These are phyloP conservation scores for Elymnias hypermnestra DNA, from an alignment of 1,140 invertebrate species.

Conservation along the genomic window DNA sequence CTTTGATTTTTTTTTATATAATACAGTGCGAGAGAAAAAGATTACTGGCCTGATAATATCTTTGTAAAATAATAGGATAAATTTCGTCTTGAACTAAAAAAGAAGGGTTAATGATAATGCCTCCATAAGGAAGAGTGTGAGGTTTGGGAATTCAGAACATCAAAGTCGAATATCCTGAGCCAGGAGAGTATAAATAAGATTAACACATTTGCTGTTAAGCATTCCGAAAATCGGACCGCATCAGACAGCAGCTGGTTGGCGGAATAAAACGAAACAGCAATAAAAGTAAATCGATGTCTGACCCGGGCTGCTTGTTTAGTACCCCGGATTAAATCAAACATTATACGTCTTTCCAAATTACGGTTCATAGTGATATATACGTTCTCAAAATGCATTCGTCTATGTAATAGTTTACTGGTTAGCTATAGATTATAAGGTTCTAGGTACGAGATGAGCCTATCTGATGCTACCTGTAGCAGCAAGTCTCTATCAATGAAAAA, in stretches of 20 bases:
- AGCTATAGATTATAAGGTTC: too few relatives aligned
- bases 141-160: conserved; percentile 30
- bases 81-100: too few relatives aligned
- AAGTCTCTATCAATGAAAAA: too few relatives aligned
- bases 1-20: too few relatives aligned
- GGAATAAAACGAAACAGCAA: conserved; percentile 70
- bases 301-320: conserved; percentile 43
- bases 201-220: conserved; percentile 69
- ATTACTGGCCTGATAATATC: too few relatives aligned
- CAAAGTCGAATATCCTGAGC: conserved; percentile 53
- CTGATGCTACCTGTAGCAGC: too few relatives aligned
- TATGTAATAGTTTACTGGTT: too few relatives aligned
- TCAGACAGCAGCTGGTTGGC: conserved; percentile 46
- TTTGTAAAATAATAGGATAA: too few relatives aligned
- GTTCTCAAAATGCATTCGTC: background rate
- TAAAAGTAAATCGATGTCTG: conserved; percentile 67
- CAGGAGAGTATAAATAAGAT: conserved; percentile 64
- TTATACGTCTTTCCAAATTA: conserved; percentile 71
- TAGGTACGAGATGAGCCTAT: background rate
- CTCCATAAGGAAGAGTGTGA: too few relatives aligned
- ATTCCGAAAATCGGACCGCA: conserved; percentile 62
- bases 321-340: conserved; percentile 70
- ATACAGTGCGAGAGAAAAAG: too few relatives aligned
- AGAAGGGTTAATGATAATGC: too few relatives aligned
- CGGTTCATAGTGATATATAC: background rate